phyloP scores from a whole-genome alignment of 1,140 invertebrate genomes.

The Drosophila mojavensis region DNA sequence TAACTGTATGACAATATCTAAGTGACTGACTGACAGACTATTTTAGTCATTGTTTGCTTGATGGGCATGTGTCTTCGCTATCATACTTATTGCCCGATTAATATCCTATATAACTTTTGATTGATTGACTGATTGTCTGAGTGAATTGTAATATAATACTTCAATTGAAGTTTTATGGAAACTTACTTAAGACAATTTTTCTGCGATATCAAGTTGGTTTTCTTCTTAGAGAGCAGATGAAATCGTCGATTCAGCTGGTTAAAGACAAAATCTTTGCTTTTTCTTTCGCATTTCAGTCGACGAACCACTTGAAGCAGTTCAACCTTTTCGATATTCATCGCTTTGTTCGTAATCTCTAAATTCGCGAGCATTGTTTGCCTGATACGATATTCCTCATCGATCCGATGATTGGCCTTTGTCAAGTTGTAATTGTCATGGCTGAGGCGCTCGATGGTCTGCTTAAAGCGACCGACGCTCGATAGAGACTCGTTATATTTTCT shows the following conservation, averaged over 20 bases:
- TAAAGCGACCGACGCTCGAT: not conserved
- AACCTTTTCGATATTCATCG: not conserved
- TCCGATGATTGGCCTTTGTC: not conserved
- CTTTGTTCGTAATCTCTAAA: not conserved
- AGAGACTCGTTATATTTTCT: not conserved
- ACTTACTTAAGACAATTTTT: slow-evolving; percentile 14
- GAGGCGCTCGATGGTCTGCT: slow-evolving; percentile 11
- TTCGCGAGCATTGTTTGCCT: not conserved
- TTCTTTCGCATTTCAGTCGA: slow-evolving; percentile 5
- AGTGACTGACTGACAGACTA: not conserved
- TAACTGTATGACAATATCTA: too few relatives aligned
- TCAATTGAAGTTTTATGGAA: too few relatives aligned
- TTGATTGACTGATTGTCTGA: not conserved
- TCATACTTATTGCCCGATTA: too few relatives aligned
- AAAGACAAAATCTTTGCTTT: slow-evolving; percentile 28
- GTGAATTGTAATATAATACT: too few relatives aligned
- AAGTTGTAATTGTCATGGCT: slow-evolving; percentile 21
- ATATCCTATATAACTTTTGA: too few relatives aligned
- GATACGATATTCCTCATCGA: slow-evolving; percentile 14
- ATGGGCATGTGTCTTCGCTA: too few relatives aligned
- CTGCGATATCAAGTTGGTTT: slow-evolving; percentile 19
- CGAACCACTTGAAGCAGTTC: not conserved
- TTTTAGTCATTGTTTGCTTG: too few relatives aligned
- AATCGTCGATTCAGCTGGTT: slow-evolving; percentile 44
- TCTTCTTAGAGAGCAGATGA: slow-evolving; percentile 44